Evolutionary conservation across 2,888 invertebrate genomes (phyloP), one percentile per base, ranked within the genome.

Genomic region (Erpobdella octoculata): DNA sequence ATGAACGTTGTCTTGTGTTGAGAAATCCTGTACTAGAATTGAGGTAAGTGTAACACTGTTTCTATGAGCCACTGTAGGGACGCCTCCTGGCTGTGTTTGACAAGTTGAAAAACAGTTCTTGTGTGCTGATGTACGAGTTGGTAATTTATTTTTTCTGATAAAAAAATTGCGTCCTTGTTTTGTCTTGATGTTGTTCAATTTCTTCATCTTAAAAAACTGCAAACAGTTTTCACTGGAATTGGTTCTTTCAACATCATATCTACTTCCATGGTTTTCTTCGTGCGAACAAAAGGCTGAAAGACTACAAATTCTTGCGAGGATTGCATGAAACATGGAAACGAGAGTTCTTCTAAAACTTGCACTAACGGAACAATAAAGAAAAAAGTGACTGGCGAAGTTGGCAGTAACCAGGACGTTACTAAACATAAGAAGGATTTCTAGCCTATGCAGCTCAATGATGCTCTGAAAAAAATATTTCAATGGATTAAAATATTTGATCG

Each of bases 341-440:
- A 53, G n/a, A 28, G 53, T 53, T 12, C 53, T 9, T 53, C 53
- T 53, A 28, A 53, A 53, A 53, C 53, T 53, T 21, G 53, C 1
- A n/a, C 53, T 53, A 28, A 53, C 53, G 4, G 53, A 25, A 28
- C 53, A 53, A 15, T 53, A 53, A 28, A 53, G 53, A 28, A 53
- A 53, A 53, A 53, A 53, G 53, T 53, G 53, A 28, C 53, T 53
- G 5, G 53, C 53, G 28, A 53, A 53, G 53, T 53, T 53, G 53
- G 53, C 53, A 3, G 53, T 53, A 5, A 53, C 53, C 53, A 53
- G 1, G 4, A 53, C 53, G 53, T 53, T 53, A 15, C 53, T 53
- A 28, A 53, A 28, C 53, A 53, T 53, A 28, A 53, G 53, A 1
- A 53, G 4, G 53, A 53, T 25, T 53, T 53, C 53, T 25, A 53